Base-by-base conservation (phyloP, 2,888 invertebrate genomes). In the Ophonus ardosiacus region DNA sequence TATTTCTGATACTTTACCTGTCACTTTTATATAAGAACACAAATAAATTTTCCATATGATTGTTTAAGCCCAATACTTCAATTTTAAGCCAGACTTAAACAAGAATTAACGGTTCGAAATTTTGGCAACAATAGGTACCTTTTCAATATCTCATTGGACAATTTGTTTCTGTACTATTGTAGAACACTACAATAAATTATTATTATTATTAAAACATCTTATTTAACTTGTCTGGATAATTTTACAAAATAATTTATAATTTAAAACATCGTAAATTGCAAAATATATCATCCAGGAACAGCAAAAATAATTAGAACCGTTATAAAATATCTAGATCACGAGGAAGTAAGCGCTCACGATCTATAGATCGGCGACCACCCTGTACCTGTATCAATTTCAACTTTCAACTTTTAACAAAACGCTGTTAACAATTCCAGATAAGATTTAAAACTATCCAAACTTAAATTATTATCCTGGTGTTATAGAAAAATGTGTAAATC, bases 401-500 rank as follows among this genome's bases (percentile, higher is more conserved):
- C 15, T 74, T 43, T 74, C 18, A 40, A 51, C 15, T 74, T 43
- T 74, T 13, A 40, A 74, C 43, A 74, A 74, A 74, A 74, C 18
- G 18, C 40, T 74, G 71, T 74, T 74, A 74, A 74, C 71, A 68
- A 38, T 43, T 13, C 18, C 17, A 40, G 71, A 43, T 74, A 74
- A 74, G 71, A 74, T 74, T 74, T 74, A 74, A 74, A 74, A 43
- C 71, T 40, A 43, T 74, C 40, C 17, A 74, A 74, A 74, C 18
- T 40, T 74, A 43, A 74, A 43, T 74, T 74, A 74, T 74, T 40
- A 43, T 43, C 43, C 18, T 4, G 43, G 17, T 15, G 15, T 18
- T 7, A n/a, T n/a, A 68, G 31, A 31, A 38, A 68, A 68, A 24
- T n/a, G 7, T 68, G 68, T 68, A 68, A 68, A 68, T 68, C 68